phyloP scores from a whole-genome alignment of 2,797 vertebrate species.

The Epinephelus malabaricus region DNA sequence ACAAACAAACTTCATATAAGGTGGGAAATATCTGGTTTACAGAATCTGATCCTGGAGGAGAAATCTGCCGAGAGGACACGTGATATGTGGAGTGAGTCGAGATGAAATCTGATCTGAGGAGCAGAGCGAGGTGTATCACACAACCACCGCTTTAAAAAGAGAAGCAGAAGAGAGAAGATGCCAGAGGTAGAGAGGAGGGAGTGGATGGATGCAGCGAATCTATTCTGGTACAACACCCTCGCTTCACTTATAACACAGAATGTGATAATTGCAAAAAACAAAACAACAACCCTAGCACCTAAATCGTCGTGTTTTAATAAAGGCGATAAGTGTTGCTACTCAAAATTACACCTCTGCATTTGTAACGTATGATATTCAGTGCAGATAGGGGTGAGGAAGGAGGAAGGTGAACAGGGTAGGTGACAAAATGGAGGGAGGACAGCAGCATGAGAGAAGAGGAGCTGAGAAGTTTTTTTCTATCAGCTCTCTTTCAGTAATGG shows the following conservation, averaged over 20 bases:
- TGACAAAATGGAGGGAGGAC: slow-evolving; percentile 32
- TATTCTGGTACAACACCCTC: slow-evolving; percentile 24
- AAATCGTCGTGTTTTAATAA: not conserved
- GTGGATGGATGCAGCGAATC: slow-evolving; percentile 14
- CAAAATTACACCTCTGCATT: not conserved
- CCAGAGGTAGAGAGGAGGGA: slow-evolving; percentile 25
- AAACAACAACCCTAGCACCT: not conserved
- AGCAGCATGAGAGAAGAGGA: slow-evolving; percentile 13
- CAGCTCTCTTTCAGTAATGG: slow-evolving; percentile 64
- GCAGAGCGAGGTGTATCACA: slow-evolving; percentile 52
- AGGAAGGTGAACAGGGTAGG: not conserved
- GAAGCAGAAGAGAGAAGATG: slow-evolving; percentile 24
- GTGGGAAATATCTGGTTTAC: slow-evolving; percentile 20
- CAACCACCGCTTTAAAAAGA: slow-evolving; percentile 46
- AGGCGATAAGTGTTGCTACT: not conserved
- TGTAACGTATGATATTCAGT: not conserved
- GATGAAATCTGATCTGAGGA: slow-evolving; percentile 62
- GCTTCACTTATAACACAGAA: slow-evolving; percentile 1
- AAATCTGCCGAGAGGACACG: slow-evolving; percentile 30
- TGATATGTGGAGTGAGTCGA: slow-evolving; percentile 25
- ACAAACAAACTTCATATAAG: not conserved
- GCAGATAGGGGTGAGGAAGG: not conserved
- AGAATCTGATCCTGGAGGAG: slow-evolving; percentile 33
- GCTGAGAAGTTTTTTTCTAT: slow-evolving; percentile 17
- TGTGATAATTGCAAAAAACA: slow-evolving; percentile 1